Conservation (phyloP, 2,888 invertebrate species). For the Uloborus plumipes region DNA sequence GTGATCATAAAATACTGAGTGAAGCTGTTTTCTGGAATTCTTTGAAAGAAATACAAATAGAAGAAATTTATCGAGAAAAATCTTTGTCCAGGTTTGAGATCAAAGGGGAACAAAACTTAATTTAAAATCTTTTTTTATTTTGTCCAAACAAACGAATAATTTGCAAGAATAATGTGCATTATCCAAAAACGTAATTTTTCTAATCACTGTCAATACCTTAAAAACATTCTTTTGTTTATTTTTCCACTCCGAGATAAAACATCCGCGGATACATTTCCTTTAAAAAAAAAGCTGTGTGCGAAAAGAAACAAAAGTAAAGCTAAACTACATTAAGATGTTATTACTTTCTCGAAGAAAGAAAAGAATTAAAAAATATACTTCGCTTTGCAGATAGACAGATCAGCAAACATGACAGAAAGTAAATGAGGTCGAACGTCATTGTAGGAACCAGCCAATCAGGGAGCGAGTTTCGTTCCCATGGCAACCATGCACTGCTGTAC, state of each 20-base stretch:
- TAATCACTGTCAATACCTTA: slow-evolving; percentile 44
- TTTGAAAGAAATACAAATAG: too few species aligned
- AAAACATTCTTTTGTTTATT: slow-evolving; percentile 28
- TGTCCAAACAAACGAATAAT: slow-evolving; percentile 27
- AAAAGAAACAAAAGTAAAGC: slow-evolving; percentile 36
- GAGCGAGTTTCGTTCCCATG: slow-evolving; percentile 53
- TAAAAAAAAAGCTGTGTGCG: slow-evolving; percentile 8
- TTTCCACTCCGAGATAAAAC: slow-evolving; percentile 43
- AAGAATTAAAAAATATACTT: slow-evolving; percentile 48
- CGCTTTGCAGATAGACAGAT: slow-evolving; percentile 52
- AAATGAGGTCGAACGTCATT: slow-evolving; percentile 63
- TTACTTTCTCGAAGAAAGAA: slow-evolving; percentile 41
- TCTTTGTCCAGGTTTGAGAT: too few species aligned
- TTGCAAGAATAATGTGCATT: slow-evolving; percentile 27
- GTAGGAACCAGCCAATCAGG: slow-evolving; percentile 54
- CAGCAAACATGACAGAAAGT: slow-evolving; percentile 55
- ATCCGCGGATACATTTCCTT: slow-evolving; percentile 44
- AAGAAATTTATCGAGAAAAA: too few species aligned
- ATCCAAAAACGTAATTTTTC: slow-evolving; percentile 30
- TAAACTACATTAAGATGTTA: slow-evolving; percentile 56
- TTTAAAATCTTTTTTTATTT: neutral
- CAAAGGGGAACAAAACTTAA: neutral
- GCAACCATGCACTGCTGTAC: slow-evolving; percentile 47
- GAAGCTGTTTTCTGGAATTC: too few species aligned
- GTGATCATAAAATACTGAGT: too few species aligned